Conservation (phyloP, 23 tunicate genomes). For the Botrylloides violaceus region DNA sequence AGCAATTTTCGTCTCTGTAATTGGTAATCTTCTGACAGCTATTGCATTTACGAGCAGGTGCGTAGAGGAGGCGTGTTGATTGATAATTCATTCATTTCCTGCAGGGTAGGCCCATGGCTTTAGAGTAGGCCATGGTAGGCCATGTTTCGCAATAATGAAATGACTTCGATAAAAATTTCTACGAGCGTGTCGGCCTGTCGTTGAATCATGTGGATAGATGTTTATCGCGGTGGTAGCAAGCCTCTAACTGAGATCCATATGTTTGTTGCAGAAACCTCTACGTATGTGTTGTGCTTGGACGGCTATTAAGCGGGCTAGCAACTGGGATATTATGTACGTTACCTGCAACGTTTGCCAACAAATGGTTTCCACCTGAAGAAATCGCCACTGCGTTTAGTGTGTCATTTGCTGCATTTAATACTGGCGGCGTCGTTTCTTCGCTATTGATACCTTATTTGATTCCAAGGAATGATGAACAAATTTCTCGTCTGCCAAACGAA, state of each 20-base stretch:
- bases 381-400: conserved; percentile 13
- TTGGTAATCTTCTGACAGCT: not conserved
- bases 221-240: too few relatives aligned
- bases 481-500: not conserved
- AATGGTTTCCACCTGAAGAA: conserved; percentile 11
- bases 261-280: conserved; percentile 1
- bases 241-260: too few relatives aligned
- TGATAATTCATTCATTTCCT: too few relatives aligned
- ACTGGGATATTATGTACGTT: not conserved
- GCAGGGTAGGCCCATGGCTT: too few relatives aligned
- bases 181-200: too few relatives aligned
- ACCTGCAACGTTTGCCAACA: not conserved
- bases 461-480: not conserved
- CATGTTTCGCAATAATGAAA: too few relatives aligned
- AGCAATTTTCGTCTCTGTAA: not conserved
- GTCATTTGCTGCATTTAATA: not conserved
- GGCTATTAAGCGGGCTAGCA: conserved; percentile 3
- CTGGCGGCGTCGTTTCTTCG: not conserved
- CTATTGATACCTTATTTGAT: not conserved
- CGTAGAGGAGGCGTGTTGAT: too few relatives aligned
- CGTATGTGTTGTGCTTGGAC: conserved; percentile 1
- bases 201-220: too few relatives aligned
- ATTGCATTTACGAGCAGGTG: not conserved
- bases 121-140: too few relatives aligned
- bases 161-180: too few relatives aligned